Conservation (phyloP, 2,797 vertebrate species). For the Gobionotothen gibberifrons region DNA sequence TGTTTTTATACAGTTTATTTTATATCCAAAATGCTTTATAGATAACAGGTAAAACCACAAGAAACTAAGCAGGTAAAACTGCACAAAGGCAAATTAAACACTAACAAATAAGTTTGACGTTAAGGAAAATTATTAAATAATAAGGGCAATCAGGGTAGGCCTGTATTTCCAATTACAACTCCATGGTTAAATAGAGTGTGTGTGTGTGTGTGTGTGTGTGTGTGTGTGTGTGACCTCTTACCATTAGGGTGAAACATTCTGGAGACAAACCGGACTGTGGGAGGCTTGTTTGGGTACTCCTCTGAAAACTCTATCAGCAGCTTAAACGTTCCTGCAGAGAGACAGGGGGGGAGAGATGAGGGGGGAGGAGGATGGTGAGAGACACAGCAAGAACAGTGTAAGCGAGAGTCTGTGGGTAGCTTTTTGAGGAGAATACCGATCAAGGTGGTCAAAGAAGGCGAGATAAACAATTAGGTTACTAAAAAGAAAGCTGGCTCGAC, state of each 20-base stretch:
- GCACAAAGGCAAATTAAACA: too few species aligned
- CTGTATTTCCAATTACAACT: neutral
- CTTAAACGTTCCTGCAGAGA: constrained; percentile 95
- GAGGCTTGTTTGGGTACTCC: constrained; percentile 99
- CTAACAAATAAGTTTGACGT: too few species aligned
- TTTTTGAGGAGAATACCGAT: constrained; percentile 39
- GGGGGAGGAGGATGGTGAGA: neutral
- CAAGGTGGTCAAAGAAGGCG: constrained; percentile 17
- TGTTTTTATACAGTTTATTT: too few species aligned
- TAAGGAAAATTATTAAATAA: too few species aligned
- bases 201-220: neutral
- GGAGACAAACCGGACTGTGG: constrained; percentile 98
- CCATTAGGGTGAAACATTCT: constrained; percentile 99
- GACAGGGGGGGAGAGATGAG: neutral
- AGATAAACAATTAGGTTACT: constrained; percentile 44
- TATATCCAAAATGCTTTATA: too few species aligned
- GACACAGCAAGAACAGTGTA: neutral
- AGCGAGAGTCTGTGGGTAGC: neutral
- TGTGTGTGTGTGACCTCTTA: constrained; percentile 74
- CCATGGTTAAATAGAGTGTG: neutral
- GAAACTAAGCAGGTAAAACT: too few species aligned
- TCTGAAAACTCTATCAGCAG: constrained; percentile 99
- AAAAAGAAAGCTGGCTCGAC: constrained; percentile 45
- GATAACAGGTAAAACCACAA: too few species aligned
- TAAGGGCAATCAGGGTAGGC: too few species aligned